Evolutionary conservation across 2,113 vertebrate species (phyloP).

Genomic region (Terrapene triunguis): DNA sequence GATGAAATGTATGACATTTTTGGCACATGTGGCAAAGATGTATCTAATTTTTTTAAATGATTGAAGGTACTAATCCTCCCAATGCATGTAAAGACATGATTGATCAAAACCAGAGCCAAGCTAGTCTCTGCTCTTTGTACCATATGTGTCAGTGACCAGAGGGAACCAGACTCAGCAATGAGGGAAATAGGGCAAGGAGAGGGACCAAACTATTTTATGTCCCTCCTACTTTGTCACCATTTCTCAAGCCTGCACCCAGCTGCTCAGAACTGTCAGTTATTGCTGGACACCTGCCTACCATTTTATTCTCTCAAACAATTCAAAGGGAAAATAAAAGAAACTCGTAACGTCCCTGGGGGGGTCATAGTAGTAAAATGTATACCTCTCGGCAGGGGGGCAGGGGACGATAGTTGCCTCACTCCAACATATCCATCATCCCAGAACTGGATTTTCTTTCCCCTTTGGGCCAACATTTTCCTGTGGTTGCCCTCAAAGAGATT

Average conservation of each 20-base stretch:
- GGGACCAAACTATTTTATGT: neutral
- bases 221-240: neutral
- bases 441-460: neutral
- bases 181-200: neutral
- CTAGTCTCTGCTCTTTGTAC: neutral
- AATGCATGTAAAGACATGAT: neutral
- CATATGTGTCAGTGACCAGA: accelerated
- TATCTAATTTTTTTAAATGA: neutral
- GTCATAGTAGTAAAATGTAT: accelerated
- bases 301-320: neutral
- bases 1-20: neutral
- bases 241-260: neutral
- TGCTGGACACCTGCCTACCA: neutral
- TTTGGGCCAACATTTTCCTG: neutral
- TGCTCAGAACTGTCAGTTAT: neutral
- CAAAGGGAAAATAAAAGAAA: neutral
- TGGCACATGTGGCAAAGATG: neutral
- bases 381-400: neutral
- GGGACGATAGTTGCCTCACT: neutral
- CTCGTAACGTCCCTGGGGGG: neutral
- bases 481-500: neutral
- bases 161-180: neutral
- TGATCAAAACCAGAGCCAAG: neutral
- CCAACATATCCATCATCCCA: neutral
- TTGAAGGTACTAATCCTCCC: neutral